Base-by-base conservation (phyloP, 2,797 vertebrate species). In the Ataeniobius toweri region DNA sequence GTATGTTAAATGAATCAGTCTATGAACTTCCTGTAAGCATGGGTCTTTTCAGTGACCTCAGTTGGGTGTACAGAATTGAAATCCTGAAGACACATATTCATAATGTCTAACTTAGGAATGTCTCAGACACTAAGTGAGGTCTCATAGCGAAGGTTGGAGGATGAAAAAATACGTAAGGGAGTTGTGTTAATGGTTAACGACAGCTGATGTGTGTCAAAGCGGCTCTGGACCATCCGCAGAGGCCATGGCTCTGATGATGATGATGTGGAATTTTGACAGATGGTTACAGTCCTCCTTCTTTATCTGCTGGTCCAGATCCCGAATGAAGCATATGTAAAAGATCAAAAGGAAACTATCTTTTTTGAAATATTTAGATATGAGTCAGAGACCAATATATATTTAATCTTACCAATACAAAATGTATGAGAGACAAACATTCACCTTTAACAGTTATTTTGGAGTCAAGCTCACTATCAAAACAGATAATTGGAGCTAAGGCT, bases 161-260 rank as follows among this genome's bases (percentile, higher is more conserved):
- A 82, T 89, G 87, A 86, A 89, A 91, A 65, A 86, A 89, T 61
- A 87, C 9, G 51, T 73, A 28, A 73, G 63, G 1, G 12, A 73
- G 2, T 50, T 50, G 71, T 55, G 81, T 86, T 80, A 88, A 67
- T 24, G 63, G 36, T 65, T 41, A 65, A 76, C 75, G 74, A 61
- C 80, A 59, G 83, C 77, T 65, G 74, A 7, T 22, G 59, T 58
- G 51, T 86, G 77, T 28, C n/a, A 51, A 39, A 69, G 24, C 10
- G 24, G 63, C n/a, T 59, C 70, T 31, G 70, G 53, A 36, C 13
- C 63, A 36, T 61, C 69, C 0, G n/a, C 16, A 26, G 14, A 48
- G 41, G 24, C 41, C 12, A 1, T 26, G 13, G 14, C 48, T 61
- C 76, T 75, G 82, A 16, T n/a, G 22, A 65, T 65, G 74, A 74